Evolutionary conservation across 2,113 vertebrate species (phyloP).

Genomic region (Chelonoidis abingdonii): DNA sequence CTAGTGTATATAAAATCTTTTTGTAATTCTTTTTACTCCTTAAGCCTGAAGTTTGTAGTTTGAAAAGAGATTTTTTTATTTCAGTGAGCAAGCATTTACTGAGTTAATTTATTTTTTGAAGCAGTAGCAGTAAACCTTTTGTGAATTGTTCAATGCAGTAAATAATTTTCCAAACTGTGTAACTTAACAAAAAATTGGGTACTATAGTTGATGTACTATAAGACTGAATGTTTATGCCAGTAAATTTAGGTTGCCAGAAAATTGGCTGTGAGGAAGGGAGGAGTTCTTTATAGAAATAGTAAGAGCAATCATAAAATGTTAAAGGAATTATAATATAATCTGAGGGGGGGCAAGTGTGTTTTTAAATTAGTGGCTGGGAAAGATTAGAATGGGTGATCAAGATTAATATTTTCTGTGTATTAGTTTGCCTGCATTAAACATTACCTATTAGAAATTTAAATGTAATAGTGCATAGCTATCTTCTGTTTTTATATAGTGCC

Average conservation of each 20-base stretch:
- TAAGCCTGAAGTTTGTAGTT: neutral
- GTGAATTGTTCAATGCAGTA: neutral
- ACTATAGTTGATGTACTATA: neutral
- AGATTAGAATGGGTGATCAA: neutral
- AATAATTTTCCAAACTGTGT: neutral
- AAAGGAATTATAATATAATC: neutral
- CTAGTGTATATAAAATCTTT: neutral
- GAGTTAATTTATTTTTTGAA: neutral
- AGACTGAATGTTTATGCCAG: slow-evolving; percentile 7
- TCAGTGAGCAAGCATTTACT: neutral
- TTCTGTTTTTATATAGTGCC: neutral
- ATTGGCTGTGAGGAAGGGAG: neutral
- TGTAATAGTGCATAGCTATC: neutral
- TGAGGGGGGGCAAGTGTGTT: neutral
- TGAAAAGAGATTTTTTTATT: neutral
- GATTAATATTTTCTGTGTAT: neutral
- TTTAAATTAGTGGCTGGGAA: neutral
- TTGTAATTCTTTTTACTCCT: neutral
- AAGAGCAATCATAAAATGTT: neutral
- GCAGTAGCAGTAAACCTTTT: neutral
- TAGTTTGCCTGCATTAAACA: neutral
- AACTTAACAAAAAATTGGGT: neutral
- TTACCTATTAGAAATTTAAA: neutral
- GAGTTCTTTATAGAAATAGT: neutral
- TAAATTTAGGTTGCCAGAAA: neutral